Conservation (phyloP, 2,113 vertebrate genomes). For the Sardina pilchardus region DNA sequence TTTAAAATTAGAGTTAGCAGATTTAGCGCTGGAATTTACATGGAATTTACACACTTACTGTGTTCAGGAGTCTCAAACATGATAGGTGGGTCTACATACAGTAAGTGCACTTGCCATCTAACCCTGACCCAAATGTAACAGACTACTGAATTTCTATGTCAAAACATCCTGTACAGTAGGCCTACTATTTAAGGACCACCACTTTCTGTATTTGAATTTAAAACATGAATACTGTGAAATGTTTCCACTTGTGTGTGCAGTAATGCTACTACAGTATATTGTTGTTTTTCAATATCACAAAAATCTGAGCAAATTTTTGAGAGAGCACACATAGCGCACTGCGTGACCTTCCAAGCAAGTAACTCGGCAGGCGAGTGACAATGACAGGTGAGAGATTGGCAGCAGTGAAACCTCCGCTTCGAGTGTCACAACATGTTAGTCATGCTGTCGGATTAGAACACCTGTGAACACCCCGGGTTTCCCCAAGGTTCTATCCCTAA, state of each 20-base stretch:
- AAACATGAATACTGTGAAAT: background rate
- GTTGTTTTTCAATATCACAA: background rate
- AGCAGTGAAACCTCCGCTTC: constrained; percentile 23
- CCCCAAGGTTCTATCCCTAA: constrained; percentile 14
- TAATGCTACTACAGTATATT: background rate
- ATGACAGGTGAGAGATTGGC: constrained; percentile 35
- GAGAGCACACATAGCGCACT: background rate
- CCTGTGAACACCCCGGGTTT: constrained; percentile 33
- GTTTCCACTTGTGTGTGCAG: background rate
- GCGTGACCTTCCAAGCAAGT: constrained; percentile 29
- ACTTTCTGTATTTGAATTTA: background rate
- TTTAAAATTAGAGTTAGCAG: background rate
- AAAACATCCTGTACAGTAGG: background rate
- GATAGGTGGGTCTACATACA: background rate
- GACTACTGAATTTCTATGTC: background rate
- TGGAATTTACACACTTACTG: background rate
- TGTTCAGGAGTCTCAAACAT: background rate
- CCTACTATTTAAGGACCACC: background rate
- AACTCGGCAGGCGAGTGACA: constrained; percentile 27
- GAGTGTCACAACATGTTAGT: constrained; percentile 37
- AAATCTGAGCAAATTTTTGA: background rate
- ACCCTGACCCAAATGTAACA: background rate
- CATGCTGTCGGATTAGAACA: constrained; percentile 23
- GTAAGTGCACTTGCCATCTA: background rate
- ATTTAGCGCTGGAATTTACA: constrained; percentile 1